Base-by-base conservation (phyloP, 2,888 invertebrate genomes). In the Geophilus truncorum region DNA sequence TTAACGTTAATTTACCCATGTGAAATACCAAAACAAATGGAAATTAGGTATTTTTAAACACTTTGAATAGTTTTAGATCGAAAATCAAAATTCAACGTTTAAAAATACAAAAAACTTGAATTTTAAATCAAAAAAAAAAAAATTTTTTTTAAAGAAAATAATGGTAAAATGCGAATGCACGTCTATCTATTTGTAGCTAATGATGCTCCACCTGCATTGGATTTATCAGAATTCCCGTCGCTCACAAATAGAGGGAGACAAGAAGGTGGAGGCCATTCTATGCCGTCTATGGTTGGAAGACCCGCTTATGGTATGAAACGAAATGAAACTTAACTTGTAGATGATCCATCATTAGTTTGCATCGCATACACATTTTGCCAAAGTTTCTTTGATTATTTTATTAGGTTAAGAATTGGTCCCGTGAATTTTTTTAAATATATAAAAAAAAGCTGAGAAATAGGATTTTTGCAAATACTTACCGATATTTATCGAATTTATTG, bases 221-320 rank as follows among this genome's bases (percentile, higher is more conserved):
- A 96, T 90, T 92, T 95, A 84, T 94, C 94, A 86, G 96, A 96
- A 90, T 96, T 96, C 89, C 96, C 96, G 83, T 95, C 95, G 84
- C 90, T 96, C 86, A 95, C 95, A 85, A 94, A 93, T 88, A 91
- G 95, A 87, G 94, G 93, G 84, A 92, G 82, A 18, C 82, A 82
- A 57, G 82, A 82, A 85, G 92, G 93, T 89, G 92, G 80, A 36
- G 82, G 80, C 21, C 62, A 62, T 62, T 75, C 81, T 21, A 80
- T 84, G 81, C 82, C 83, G 32, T 82, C 94, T 82, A 94, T 94
- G 89, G 94, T 94, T 84, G 94, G 95, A 88, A 93, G 94, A 89
- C 94, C 95, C 90, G 95, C 95, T 88, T 95, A 95, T 90, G 95
- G 93, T 93, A 88, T 89, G 89, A 88, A 25, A 32, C n/a, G n/a